Evolutionary conservation across 2,797 vertebrate species (phyloP).

Genomic region (Myiotriccus ornatus): DNA sequence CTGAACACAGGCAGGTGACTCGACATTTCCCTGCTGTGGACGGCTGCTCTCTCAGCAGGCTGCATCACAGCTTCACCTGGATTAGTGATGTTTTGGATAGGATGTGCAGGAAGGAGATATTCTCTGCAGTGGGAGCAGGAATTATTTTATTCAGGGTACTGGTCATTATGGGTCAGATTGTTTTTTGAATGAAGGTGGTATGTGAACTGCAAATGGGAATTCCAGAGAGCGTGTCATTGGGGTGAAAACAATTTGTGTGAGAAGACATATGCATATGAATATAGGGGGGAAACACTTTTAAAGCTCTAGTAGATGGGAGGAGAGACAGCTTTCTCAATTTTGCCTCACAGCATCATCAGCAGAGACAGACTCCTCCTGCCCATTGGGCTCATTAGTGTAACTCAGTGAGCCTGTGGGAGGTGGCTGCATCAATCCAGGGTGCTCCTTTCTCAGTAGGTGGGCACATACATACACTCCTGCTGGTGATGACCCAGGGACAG

Average conservation of each 20-base stretch:
- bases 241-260: not conserved
- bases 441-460: not conserved
- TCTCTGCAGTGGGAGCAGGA: not conserved
- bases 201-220: not conserved
- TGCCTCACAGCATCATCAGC: not conserved
- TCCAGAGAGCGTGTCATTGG: not conserved
- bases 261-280: not conserved
- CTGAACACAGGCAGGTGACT: not conserved
- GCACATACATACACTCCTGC: not conserved
- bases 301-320: not conserved
- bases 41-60: not conserved
- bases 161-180: not conserved
- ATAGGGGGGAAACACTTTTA: not conserved
- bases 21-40: not conserved
- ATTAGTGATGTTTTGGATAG: not conserved
- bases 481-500: not conserved
- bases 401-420: not conserved
- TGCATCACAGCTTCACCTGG: not conserved
- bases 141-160: not conserved
- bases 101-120: not conserved
- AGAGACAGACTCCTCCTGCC: slow-evolving; percentile 12
- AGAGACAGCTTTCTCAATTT: not conserved
- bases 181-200: not conserved
- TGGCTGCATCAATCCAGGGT: not conserved
- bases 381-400: not conserved